Conservation (phyloP, 1,140 invertebrate genomes). For the Drosophila gunungcola region DNA sequence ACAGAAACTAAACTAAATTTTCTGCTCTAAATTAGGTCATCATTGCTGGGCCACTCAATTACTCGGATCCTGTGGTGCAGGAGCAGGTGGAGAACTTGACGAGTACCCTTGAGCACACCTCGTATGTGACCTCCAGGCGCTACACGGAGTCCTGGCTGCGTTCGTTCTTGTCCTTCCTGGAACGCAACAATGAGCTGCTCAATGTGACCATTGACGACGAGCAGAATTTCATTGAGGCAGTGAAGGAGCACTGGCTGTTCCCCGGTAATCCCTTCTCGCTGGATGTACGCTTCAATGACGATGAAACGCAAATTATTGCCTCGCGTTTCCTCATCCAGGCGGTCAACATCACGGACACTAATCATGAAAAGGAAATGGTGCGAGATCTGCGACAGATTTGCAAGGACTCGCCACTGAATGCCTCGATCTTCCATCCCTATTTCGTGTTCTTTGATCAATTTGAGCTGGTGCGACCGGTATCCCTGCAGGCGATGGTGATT, state of each 20-base stretch:
- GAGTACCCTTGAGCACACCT: constrained; percentile 91
- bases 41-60: constrained; percentile 93
- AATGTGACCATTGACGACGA: constrained; percentile 91
- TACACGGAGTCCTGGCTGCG: constrained; percentile 97
- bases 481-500: constrained; percentile 96
- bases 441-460: constrained; percentile 99
- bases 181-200: constrained; percentile 90
- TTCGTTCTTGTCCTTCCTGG: constrained; percentile 92
- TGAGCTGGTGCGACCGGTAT: constrained; percentile 95
- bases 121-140: constrained; percentile 90
- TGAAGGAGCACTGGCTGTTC: constrained; percentile 91
- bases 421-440: constrained; percentile 96
- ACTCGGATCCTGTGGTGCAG: constrained; percentile 92
- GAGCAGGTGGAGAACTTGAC: constrained; percentile 92
- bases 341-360: constrained; percentile 94
- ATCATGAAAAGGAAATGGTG: constrained; percentile 96
- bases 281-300: constrained; percentile 94
- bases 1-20: no score
- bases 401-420: constrained; percentile 91
- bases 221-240: constrained; percentile 89
- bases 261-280: constrained; percentile 90
- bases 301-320: constrained; percentile 90
- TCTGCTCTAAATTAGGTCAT: constrained; percentile 88
- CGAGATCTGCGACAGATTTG: constrained; percentile 92
- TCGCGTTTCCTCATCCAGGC: constrained; percentile 95